These are phyloP conservation scores for Oegoconia quadripuncta DNA, from an alignment of 2,888 invertebrate species.

Conservation along the genomic window DNA sequence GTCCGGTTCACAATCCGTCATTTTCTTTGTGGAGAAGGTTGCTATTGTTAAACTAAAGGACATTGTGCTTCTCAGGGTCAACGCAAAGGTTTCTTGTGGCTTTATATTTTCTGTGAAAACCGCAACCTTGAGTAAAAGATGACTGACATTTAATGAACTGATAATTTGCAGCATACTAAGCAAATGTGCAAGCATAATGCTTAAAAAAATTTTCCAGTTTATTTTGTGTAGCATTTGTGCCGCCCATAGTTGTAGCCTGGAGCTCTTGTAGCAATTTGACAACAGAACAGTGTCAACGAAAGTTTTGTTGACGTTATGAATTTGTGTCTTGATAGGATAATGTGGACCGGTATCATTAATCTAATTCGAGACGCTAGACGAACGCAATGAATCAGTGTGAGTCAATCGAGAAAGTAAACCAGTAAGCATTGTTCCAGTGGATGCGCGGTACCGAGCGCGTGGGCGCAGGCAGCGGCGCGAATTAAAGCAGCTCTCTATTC, in stretches of 20 bases:
- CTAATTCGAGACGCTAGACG: conserved; percentile 66
- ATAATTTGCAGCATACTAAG: conserved; percentile 1
- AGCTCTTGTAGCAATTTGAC: conserved; percentile 1
- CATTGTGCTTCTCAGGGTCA: conserved; percentile 45
- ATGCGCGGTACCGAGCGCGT: conserved; percentile 62
- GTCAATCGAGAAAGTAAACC: conserved; percentile 79
- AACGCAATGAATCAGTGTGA: conserved; percentile 71
- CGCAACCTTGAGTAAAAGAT: conserved; percentile 4
- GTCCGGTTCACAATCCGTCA: conserved; percentile 39
- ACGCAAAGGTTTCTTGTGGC: conserved; percentile 36
- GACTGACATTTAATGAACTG: conserved; percentile 6
- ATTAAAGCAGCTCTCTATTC: conserved; percentile 78
- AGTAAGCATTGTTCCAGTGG: conserved; percentile 77
- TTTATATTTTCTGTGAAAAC: conserved; percentile 36
- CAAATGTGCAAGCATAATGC: background rate
- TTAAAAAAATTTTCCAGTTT: background rate
- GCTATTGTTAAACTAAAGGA: conserved; percentile 50
- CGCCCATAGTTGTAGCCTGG: conserved; percentile 1
- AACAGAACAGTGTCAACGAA: conserved; percentile 35
- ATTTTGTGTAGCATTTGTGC: background rate
- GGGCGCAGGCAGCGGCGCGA: conserved; percentile 69
- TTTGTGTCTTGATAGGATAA: conserved; percentile 45
- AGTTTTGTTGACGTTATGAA: conserved; percentile 48
- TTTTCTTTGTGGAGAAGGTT: conserved; percentile 43
- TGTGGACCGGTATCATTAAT: conserved; percentile 60